Evolutionary conservation across 2,113 vertebrate genomes (phyloP).

Genomic region (Chaetorhynchus papuensis): DNA sequence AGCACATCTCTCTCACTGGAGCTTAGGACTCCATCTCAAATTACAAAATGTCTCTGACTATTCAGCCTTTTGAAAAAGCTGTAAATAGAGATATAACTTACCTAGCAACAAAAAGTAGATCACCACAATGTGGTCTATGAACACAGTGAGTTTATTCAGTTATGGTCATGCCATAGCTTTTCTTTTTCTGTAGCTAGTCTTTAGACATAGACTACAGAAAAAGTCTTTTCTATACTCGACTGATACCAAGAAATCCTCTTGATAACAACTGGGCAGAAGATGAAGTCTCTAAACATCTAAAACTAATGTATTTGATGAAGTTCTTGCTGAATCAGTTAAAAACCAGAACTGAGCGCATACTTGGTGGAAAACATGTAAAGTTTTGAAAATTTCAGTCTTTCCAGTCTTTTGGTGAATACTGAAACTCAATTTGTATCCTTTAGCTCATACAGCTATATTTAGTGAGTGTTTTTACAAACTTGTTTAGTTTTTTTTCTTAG

Average conservation of each 20-base stretch:
- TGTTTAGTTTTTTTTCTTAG: background rate
- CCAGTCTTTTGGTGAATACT: background rate
- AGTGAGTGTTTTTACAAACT: background rate
- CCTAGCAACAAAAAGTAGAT: conserved; percentile 54
- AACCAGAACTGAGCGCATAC: background rate
- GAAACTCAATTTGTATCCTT: background rate
- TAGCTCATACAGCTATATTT: background rate
- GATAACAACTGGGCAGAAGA: background rate
- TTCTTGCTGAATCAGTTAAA: background rate
- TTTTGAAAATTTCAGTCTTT: background rate
- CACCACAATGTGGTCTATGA: background rate
- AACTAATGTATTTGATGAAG: background rate
- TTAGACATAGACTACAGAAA: background rate
- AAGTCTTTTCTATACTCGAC: background rate
- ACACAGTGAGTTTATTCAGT: conserved; percentile 21
- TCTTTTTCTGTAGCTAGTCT: background rate
- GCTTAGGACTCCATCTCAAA: conserved; percentile 27
- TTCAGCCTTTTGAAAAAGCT: conserved; percentile 38
- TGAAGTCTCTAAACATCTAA: background rate
- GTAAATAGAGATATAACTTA: conserved; percentile 54
- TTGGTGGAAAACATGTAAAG: background rate
- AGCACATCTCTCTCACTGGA: conserved; percentile 8
- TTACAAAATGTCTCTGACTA: conserved; percentile 50
- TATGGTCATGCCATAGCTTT: background rate
- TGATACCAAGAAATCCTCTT: background rate